Evolutionary conservation across 2,888 invertebrate genomes (phyloP), one percentile per base, ranked within the genome.

Genomic region (Macrosoma leucophasiata): DNA sequence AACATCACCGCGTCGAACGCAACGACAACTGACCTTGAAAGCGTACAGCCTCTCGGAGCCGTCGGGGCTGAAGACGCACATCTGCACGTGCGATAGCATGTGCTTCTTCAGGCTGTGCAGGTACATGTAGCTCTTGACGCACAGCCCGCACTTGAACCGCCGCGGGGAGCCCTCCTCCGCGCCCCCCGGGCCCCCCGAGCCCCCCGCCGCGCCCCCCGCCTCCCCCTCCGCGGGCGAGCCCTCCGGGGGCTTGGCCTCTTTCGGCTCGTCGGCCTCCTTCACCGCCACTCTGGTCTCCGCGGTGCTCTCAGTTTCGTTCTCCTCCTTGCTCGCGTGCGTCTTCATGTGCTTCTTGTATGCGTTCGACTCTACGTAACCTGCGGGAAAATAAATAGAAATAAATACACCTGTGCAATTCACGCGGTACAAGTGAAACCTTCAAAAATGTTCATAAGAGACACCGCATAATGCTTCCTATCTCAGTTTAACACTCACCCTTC

Each of bases 101-200:
- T 85, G 85, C 41, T 84, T 85, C 67, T 77, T 84, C 36, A 85
- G 50, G 33, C 77, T 84, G 48, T 84, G 84, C 30, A 84, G 55
- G 37, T 85, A 78, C 69, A 78, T 76, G 47, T 85, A 85, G 0
- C 81, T 78, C 49, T 84, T 85, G 22, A 74, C 71, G 43, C 85
- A 85, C 3, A 78, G 33, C 0, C 74, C 73, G 37, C 85, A 85
- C 39, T 81, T 78, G 56, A 74, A 84, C 8, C 70, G 60, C 48
- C 68, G 73, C 48, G 69, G 2, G 42, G 18, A 4, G 47, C 39
- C 24, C 40, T 44, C 33, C 2, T 39, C 36, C n/a, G 45, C 49
- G 0, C 15, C 32, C n/a, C 8, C 26, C n/a, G 14, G 14, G 15
- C 26, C 26, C 10, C 3, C 21, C n/a, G 12, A 9, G 9, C 23